Evolutionary conservation across 2,888 invertebrate genomes (phyloP), one percentile per base, ranked within the genome.

Genomic region (Drosophila macrothrix): DNA sequence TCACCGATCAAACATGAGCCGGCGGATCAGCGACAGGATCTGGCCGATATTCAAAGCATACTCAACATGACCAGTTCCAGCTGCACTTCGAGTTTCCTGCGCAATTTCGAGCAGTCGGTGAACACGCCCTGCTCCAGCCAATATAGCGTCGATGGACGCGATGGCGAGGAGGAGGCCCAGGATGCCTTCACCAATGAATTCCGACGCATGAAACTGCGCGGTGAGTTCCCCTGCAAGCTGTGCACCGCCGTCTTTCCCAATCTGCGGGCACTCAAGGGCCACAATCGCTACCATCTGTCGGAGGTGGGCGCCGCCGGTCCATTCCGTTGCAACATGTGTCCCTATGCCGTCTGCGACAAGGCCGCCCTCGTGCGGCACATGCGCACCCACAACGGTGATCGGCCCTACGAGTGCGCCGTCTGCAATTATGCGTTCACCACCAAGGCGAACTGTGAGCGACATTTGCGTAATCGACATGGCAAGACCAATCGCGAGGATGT

Each of bases 381-480:
- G 95, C 95, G 98, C 52, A 97, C 97, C 0, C 99, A 99, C 93
- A 99, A 98, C 91, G 99, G 99, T 0, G 98, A 99, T 88, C 95
- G 98, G 16, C 99, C 99, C 0, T 99, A 97, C 92, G 98, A 98
- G 92, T 99, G 99, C 91, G 96, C 96, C 0, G 95, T 98, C n/a
- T 99, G 99, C 93, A 97, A 97, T 90, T 98, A 98, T 91, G 98
- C 98, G 4, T 99, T 99, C 93, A 99, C 99, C 33, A 99, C 99
- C 0, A 98, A 99, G 94, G 98, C 99, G 2, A 99, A 99, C 92
- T 99, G 99, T 92, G 99, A 99, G 93, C 95, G 99, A 9, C 99
- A 99, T 93, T 94, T 99, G 84, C 95, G 98, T 78, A 99, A 99
- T 92, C 95, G 98, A 31, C 99, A 99, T 90, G 96, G 96, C 0